These are phyloP conservation scores for Lateolabrax maculatus DNA, from an alignment of 2,797 vertebrate genomes.

Conservation along the genomic window DNA sequence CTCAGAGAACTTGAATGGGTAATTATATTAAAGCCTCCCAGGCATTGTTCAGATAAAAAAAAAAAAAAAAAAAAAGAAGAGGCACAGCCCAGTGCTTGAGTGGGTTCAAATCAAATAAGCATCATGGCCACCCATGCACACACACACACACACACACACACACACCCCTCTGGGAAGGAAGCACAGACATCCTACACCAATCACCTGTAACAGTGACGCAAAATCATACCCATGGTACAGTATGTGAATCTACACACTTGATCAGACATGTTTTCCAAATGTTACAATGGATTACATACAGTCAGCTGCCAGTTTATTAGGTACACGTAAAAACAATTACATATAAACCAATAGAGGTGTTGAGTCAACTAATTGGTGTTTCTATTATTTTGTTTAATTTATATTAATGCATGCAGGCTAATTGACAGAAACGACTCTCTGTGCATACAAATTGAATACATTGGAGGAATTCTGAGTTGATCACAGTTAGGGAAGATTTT, in stretches of 20 bases:
- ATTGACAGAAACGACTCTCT: neutral
- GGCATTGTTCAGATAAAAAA: constrained; percentile 32
- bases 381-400: neutral
- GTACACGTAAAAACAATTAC: no score
- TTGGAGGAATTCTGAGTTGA: neutral
- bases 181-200: neutral
- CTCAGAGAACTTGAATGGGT: constrained; percentile 16
- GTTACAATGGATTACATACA: neutral
- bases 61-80: neutral
- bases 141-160: neutral
- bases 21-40: constrained; percentile 17
- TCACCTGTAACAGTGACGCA: neutral
- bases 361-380: neutral
- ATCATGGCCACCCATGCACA: neutral
- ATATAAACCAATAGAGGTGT: no score
- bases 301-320: neutral
- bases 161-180: neutral
- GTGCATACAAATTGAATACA: neutral
- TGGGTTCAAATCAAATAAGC: constrained; percentile 5
- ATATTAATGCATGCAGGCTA: neutral
- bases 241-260: neutral
- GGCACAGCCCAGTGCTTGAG: neutral
- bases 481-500: neutral
- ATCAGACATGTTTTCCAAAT: neutral
- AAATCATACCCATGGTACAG: neutral